These are phyloP conservation scores for Merops nubicus DNA, from an alignment of 2,113 vertebrate species.

Conservation along the genomic window DNA sequence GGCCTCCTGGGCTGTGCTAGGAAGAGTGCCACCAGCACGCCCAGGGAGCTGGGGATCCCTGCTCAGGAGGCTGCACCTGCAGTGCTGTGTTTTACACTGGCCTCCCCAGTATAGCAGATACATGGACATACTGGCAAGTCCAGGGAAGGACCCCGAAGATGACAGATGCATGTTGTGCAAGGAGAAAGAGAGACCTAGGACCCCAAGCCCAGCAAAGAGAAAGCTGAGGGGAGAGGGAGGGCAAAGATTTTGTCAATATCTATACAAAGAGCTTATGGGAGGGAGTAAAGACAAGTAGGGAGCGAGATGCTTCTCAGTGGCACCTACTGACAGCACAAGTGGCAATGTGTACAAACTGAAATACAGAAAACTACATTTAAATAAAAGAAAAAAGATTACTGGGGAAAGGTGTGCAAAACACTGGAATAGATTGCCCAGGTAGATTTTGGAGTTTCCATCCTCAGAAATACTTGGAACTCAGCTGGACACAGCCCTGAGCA, in stretches of 20 bases:
- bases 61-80: not conserved
- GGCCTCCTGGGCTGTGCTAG: fast-evolving
- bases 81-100: not conserved
- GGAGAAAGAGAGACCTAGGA: not conserved
- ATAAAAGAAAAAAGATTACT: not conserved
- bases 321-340: not conserved
- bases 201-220: not conserved
- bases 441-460: not conserved
- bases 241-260: not conserved
- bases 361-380: not conserved
- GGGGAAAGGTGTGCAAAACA: not conserved
- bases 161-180: not conserved
- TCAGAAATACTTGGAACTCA: not conserved
- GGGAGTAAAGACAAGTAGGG: not conserved
- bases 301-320: not conserved
- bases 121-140: not conserved
- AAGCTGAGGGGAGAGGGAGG: not conserved
- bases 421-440: not conserved
- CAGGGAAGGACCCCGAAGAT: not conserved
- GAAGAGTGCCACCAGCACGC: not conserved
- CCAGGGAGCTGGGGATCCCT: not conserved
- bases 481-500: not conserved
- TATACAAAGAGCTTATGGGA: not conserved
- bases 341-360: not conserved
- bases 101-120: not conserved